These are phyloP conservation scores for Lepidotrigona ventralis DNA, from an alignment of 1,140 invertebrate species.

Conservation along the genomic window DNA sequence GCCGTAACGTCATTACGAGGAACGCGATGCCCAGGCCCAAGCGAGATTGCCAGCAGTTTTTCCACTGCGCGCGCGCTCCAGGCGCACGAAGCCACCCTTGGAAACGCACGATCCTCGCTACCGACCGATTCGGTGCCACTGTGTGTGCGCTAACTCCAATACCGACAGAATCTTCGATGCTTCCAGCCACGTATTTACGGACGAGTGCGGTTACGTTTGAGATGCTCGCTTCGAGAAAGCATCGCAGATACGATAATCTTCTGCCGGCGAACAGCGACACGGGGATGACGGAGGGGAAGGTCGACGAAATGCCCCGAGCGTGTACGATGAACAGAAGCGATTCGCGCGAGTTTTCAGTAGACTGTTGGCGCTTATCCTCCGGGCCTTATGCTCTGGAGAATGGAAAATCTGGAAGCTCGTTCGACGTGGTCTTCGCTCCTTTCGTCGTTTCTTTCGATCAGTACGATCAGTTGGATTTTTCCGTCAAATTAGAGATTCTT, in stretches of 20 bases:
- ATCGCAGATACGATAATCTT: slow-evolving; percentile 55
- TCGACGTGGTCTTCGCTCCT: background rate
- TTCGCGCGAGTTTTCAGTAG: slow-evolving; percentile 15
- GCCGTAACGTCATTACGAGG: slow-evolving; percentile 63
- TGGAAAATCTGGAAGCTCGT: slow-evolving; percentile 5
- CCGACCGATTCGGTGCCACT: slow-evolving; percentile 7
- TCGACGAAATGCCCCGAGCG: slow-evolving; percentile 14
- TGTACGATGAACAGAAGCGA: slow-evolving; percentile 49
- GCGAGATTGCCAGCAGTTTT: slow-evolving; percentile 61
- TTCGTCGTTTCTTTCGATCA: background rate
- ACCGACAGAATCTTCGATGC: slow-evolving; percentile 32
- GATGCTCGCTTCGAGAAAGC: slow-evolving; percentile 37
- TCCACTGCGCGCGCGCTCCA: slow-evolving; percentile 22
- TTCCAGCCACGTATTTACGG: slow-evolving; percentile 40
- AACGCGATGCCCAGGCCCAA: slow-evolving; percentile 53
- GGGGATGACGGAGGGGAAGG: background rate
- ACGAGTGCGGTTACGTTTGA: slow-evolving; percentile 54
- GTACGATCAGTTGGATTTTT: background rate
- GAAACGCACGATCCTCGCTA: slow-evolving; percentile 34
- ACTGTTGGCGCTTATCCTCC: background rate
- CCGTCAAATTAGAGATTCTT: background rate
- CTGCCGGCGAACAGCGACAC: background rate
- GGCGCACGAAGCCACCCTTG: slow-evolving; percentile 42
- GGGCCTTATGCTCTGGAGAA: background rate
- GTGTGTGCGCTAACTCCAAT: slow-evolving; percentile 10